Conservation (phyloP, 2,888 invertebrate species). For the Xanthia togata region DNA sequence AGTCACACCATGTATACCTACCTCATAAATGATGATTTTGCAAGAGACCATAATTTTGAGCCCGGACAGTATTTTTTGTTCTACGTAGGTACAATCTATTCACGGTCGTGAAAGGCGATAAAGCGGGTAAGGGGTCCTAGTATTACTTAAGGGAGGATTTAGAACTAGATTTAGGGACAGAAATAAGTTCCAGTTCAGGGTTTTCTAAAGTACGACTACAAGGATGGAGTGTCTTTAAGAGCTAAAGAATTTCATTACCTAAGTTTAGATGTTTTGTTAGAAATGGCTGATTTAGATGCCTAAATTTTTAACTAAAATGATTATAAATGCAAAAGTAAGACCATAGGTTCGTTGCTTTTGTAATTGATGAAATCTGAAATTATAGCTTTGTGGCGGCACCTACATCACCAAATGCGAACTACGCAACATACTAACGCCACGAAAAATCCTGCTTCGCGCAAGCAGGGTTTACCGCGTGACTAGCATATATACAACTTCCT, state of each 20-base stretch:
- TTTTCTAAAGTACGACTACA: conserved; percentile 26
- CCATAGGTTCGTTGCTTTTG: too few species aligned
- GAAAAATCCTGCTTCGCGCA: too few species aligned
- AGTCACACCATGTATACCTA: conserved; percentile 4
- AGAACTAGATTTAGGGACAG: conserved; percentile 31
- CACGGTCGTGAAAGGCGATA: conserved; percentile 25
- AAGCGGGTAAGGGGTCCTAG: conserved; percentile 31
- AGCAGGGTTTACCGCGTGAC: too few species aligned
- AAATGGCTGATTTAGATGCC: not conserved
- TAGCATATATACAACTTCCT: too few species aligned
- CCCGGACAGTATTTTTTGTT: conserved; percentile 47
- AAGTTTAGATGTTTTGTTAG: not conserved
- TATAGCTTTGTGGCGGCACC: not conserved
- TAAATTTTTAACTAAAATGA: not conserved
- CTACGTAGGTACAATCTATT: conserved; percentile 24
- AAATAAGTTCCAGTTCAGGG: conserved; percentile 22
- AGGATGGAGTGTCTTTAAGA: not conserved
- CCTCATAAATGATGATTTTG: conserved; percentile 44
- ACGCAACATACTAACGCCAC: too few species aligned
- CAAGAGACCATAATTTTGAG: conserved; percentile 28
- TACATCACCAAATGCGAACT: too few species aligned
- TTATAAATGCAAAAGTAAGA: not conserved
- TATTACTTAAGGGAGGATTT: conserved; percentile 40
- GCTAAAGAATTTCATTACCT: not conserved
- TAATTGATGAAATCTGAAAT: too few species aligned